Evolutionary conservation across 2,113 vertebrate genomes (phyloP).

Genomic region (Pollimyrus isidori): DNA sequence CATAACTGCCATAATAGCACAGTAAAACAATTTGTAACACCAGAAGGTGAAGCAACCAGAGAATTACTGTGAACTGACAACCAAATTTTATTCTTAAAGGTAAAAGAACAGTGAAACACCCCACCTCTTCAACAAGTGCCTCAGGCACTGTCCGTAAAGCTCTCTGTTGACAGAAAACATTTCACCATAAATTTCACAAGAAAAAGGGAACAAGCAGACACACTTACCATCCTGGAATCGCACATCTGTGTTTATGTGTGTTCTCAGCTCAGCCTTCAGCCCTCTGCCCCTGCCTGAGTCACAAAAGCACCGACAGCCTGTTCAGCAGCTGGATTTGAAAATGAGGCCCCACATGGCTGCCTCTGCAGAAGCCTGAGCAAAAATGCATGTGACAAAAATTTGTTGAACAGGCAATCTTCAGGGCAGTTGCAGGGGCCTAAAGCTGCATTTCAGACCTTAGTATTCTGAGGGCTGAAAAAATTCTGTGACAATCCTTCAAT

Average conservation of each 20-base stretch:
- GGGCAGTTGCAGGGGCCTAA: not conserved
- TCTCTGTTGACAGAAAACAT: not conserved
- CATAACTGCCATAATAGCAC: not conserved
- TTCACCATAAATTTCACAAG: not conserved
- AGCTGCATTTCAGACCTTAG: not conserved
- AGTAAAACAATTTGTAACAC: not conserved
- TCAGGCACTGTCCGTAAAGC: not conserved
- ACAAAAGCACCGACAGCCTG: constrained; percentile 30
- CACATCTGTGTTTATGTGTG: constrained; percentile 13
- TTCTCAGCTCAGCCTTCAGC: constrained; percentile 20
- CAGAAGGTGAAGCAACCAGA: not conserved
- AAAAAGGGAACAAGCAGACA: not conserved
- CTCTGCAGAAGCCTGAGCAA: constrained; percentile 53
- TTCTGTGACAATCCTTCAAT: not conserved
- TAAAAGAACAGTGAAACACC: not conserved
- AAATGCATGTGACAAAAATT: constrained; percentile 12
- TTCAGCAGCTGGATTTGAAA: constrained; percentile 41
- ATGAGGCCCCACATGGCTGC: constrained; percentile 40
- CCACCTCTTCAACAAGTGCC: not conserved
- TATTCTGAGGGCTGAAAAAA: not conserved
- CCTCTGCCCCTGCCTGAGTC: constrained; percentile 30
- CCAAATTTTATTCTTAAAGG: not conserved
- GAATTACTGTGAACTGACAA: not conserved
- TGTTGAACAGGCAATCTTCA: not conserved
- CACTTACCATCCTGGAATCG: constrained; percentile 56